Evolutionary conservation across 2,113 vertebrate genomes (phyloP), one percentile per base, ranked within the genome.

Genomic region (Cisticola juncidis): DNA sequence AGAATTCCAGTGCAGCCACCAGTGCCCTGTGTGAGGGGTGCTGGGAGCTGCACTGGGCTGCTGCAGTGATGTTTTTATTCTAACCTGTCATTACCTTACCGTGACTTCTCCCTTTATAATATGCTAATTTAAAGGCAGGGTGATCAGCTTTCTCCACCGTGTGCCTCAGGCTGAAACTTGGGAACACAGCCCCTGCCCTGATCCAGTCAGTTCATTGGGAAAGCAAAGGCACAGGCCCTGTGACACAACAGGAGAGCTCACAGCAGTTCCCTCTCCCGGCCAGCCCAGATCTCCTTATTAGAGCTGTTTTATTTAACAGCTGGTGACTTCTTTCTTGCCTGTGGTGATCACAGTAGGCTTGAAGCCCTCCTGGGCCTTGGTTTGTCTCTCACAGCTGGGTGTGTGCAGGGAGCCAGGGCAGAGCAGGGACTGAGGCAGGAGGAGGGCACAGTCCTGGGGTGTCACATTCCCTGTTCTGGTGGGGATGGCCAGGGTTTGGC

Each of bases 121-220:
- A 42, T 38, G 64, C 54, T 88, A 61, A 96, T 94, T 84, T 77
- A 44, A 71, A 85, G 84, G 57, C 33, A 50, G 65, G 11, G 50
- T 22, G 84, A 72, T 94, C 70, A 36, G 38, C 78, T 61, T 91
- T 93, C 69, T 38, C 31, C 0, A 22, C 73, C 36, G 6, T 4
- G 23, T 0, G 1, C 57, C 0, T 0, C 20, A 9, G 42, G n/a
- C 70, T 84, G 71, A 33, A 71, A 53, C 72, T 9, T 2, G 60
- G 83, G 64, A 89, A 25, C 36, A 3, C 56, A 31, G 72, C 70
- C 61, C 20, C 53, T 35, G 78, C 14, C 87, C 68, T 28, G 78
- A 90, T 79, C 28, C 74, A 69, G 0, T 56, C 25, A 74, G 47
- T 51, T 91, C 33, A 36, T 44, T 64, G 83, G 83, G 72, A 45